These are phyloP conservation scores for Dendrolimus kikuchii DNA, from an alignment of 1,140 invertebrate species.

Conservation along the genomic window DNA sequence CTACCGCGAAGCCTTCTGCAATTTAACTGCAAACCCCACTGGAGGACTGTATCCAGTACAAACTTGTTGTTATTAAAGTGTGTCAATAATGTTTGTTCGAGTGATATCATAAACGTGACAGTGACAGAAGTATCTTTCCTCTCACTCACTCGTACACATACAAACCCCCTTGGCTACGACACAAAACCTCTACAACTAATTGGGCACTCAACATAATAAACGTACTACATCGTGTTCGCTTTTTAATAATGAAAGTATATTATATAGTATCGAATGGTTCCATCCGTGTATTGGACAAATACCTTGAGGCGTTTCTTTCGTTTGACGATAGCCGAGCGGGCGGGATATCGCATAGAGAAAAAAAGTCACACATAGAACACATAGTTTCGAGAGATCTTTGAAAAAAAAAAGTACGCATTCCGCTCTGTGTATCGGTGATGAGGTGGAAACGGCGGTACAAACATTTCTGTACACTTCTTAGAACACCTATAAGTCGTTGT, in stretches of 20 bases:
- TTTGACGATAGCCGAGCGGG: constrained; percentile 65
- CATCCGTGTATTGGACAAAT: constrained; percentile 23
- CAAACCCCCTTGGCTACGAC: constrained; percentile 71
- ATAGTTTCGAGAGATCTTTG: constrained; percentile 26
- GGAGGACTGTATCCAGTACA: neutral
- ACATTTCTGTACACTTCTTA: neutral
- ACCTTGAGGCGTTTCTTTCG: constrained; percentile 67
- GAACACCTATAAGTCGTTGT: neutral
- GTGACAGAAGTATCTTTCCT: constrained; percentile 42
- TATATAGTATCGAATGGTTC: constrained; percentile 3
- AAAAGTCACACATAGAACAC: constrained; percentile 60
- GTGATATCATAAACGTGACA: neutral
- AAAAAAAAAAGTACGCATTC: constrained; percentile 55
- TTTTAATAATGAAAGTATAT: constrained; percentile 5
- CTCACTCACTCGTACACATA: constrained; percentile 46
- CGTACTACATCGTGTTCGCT: constrained; percentile 42
- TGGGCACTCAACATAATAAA: constrained; percentile 43
- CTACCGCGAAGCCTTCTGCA: constrained; percentile 1
- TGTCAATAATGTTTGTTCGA: neutral
- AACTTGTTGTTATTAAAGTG: neutral
- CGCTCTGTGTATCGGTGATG: constrained; percentile 11
- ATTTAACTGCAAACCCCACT: neutral
- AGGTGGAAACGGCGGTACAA: neutral
- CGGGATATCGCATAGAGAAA: constrained; percentile 61
- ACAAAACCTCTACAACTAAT: constrained; percentile 63